Base-by-base conservation (phyloP, 2,113 vertebrate genomes). In the Agapornis roseicollis region DNA sequence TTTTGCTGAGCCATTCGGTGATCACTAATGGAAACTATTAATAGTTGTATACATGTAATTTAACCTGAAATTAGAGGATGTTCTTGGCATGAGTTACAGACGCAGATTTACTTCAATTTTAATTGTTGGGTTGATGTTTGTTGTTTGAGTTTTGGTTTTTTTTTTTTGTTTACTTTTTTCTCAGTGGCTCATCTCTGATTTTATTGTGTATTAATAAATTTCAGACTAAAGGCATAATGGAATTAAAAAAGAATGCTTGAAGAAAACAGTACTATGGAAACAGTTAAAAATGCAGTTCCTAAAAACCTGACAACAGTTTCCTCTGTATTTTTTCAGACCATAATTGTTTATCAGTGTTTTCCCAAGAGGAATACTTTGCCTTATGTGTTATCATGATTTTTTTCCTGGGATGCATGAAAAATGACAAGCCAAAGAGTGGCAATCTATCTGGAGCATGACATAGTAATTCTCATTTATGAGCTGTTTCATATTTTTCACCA, bases 41-140 rank as follows among this genome's bases (percentile, higher is more conserved):
- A 72, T 65, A 92, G 39, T 44, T 72, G 6, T 33, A 83, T 84
- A 56, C 10, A 76, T 2, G 9, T 76, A 89, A 93, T 95, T 80
- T 89, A 92, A 89, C 39, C 25, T 85, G 41, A 92, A 93, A 88
- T 85, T 85, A 83, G 22, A 80, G 1, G 19, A 82, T 71, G 33
- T 18, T 85, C 42, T 90, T 85, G 25, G 39, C 6, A 22, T 76
- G 50, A 89, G 19, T 60, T 88, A 77, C 33, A 84, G 56, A n/a
- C 31, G 31, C 8, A 53, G 58, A 88, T 66, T 88, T 64, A 53
- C 47, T 84, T 92, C 42, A 14, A 7, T 46, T 71, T 74, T 63
- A 70, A 18, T 44, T 63, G 22, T 53, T 61, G 4, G 3, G 2
- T 52, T 39, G 4, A 29, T 78, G 13, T 27, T 73, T 73, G 8